These are phyloP conservation scores for Ips nitidus DNA, from an alignment of 1,140 invertebrate genomes.

Conservation along the genomic window DNA sequence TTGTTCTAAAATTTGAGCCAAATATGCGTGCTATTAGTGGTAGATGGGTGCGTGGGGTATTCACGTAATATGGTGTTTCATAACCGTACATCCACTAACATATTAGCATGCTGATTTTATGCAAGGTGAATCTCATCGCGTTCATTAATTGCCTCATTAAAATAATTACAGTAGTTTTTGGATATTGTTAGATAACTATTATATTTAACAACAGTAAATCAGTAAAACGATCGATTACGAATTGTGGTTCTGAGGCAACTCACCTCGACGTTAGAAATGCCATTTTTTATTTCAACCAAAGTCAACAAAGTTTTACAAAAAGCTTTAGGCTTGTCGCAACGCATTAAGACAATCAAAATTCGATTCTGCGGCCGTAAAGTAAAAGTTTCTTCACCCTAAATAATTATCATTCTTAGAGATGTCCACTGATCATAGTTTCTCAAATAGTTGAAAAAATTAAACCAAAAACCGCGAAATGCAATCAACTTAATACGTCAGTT, in stretches of 20 bases:
- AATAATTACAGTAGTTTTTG: not conserved
- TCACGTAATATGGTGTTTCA: conserved; percentile 1
- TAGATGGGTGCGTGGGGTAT: not conserved
- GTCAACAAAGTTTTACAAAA: too few relatives aligned
- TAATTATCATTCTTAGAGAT: not conserved
- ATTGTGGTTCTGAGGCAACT: not conserved
- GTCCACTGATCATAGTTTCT: not conserved
- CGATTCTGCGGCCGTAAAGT: not conserved
- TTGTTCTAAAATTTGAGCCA: not conserved
- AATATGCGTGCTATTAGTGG: not conserved
- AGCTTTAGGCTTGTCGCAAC: too few relatives aligned
- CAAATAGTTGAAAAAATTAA: not conserved
- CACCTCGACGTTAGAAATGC: too few relatives aligned
- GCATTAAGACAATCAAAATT: too few relatives aligned
- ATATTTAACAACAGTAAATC: not conserved
- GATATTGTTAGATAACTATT: not conserved
- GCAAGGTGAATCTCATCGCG: conserved; percentile 2
- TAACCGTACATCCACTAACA: not conserved
- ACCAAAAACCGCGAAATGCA: not conserved
- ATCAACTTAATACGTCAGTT: not conserved
- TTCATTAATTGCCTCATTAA: not conserved
- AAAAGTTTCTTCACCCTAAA: not conserved
- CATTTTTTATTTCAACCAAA: too few relatives aligned
- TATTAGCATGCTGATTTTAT: conserved; percentile 4
- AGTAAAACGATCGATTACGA: not conserved